phyloP scores from a whole-genome alignment of 2,113 vertebrate genomes.

The Hemiscyllium ocellatum region DNA sequence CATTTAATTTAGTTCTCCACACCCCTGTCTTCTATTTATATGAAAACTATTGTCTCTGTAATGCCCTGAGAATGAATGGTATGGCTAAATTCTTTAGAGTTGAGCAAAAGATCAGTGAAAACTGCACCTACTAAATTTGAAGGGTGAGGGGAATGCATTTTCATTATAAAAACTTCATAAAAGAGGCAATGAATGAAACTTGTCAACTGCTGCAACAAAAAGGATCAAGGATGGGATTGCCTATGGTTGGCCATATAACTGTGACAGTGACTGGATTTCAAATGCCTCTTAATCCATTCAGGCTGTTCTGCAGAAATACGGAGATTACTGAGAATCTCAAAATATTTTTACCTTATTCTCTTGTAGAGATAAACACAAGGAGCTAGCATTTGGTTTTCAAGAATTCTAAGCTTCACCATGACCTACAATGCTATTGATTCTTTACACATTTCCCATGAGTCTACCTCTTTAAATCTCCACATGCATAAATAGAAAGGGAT shows the following conservation, averaged over 20 bases:
- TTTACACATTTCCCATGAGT: background rate
- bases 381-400: background rate
- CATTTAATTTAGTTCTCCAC: background rate
- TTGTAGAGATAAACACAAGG: background rate
- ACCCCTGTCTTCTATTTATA: background rate
- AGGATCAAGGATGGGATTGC: background rate
- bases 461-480: background rate
- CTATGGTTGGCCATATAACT: background rate
- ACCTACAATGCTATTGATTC: background rate
- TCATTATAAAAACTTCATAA: background rate
- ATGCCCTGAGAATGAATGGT: background rate
- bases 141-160: background rate
- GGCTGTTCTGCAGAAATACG: too few relatives aligned
- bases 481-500: background rate
- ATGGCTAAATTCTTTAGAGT: background rate
- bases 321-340: background rate
- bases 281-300: background rate
- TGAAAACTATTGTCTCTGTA: background rate
- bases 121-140: background rate
- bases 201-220: background rate
- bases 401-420: background rate
- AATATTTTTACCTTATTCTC: background rate
- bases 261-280: background rate
- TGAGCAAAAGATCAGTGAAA: background rate
- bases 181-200: background rate